phyloP scores from a whole-genome alignment of 1,140 invertebrate genomes.

The Brachystomella parvula region DNA sequence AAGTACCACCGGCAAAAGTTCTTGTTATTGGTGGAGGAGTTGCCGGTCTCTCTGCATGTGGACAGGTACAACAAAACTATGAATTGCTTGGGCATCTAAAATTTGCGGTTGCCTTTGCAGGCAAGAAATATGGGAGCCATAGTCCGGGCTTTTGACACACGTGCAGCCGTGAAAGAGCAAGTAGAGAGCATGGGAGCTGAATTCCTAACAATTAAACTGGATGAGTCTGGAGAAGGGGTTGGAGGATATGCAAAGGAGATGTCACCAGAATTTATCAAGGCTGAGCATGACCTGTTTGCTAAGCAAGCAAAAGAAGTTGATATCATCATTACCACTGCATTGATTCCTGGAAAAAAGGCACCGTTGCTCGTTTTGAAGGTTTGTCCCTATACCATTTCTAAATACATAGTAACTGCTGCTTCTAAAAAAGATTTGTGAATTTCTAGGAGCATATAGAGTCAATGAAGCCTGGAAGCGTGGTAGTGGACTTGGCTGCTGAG shows the following conservation, averaged over 20 bases:
- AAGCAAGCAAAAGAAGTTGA: slow-evolving; percentile 70
- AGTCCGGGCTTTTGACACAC: slow-evolving; percentile 77
- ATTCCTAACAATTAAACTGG: slow-evolving; percentile 34
- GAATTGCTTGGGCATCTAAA: no score
- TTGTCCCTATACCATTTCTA: background rate
- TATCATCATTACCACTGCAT: slow-evolving; percentile 62
- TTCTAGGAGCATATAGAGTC: slow-evolving; percentile 29
- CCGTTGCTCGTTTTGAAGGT: slow-evolving; percentile 74
- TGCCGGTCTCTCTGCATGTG: slow-evolving; percentile 74
- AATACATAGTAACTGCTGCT: background rate
- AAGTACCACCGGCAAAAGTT: slow-evolving; percentile 76
- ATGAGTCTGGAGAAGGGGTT: slow-evolving; percentile 50
- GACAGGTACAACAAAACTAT: no score
- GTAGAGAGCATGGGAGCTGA: slow-evolving; percentile 70
- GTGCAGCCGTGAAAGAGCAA: slow-evolving; percentile 74
- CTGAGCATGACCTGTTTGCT: slow-evolving; percentile 75
- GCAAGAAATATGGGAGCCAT: slow-evolving; percentile 83
- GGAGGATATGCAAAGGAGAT: slow-evolving; percentile 87
- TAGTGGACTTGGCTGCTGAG: slow-evolving; percentile 83
- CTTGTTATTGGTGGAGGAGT: slow-evolving; percentile 82
- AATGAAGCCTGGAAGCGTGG: slow-evolving; percentile 64
- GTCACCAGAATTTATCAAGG: slow-evolving; percentile 78
- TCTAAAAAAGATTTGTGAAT: background rate
- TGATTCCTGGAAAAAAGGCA: slow-evolving; percentile 81
- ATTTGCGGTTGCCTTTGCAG: no score